A percentile compares a stretch with the other conserved stretches of the same genome.
phyloP scores from a whole-genome alignment of 2,797 vertebrate genomes.

The Hypotaenidia philippensis region DNA sequence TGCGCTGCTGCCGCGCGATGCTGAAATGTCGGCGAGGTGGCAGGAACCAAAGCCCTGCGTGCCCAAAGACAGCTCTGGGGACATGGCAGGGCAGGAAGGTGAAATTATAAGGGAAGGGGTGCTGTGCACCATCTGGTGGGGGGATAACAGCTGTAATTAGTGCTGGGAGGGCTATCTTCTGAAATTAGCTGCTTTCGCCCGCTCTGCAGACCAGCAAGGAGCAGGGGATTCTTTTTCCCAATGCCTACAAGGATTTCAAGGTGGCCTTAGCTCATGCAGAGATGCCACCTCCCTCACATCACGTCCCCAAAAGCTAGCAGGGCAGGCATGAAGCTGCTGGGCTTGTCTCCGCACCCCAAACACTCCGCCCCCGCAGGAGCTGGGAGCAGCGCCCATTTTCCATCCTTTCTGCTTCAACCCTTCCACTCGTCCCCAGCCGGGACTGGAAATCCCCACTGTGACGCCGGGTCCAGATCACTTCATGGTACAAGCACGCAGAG shows the following conservation, averaged over 20 bases:
- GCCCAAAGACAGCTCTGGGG: neutral
- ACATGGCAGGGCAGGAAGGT: rapidly evolving
- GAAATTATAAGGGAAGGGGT: neutral
- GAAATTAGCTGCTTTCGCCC: neutral
- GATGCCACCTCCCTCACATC: rapidly evolving
- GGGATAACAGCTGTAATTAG: neutral
- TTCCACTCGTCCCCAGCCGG: neutral
- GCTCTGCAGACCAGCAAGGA: neutral
- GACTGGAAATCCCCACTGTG: neutral
- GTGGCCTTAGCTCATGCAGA: neutral
- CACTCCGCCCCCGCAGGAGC: neutral
- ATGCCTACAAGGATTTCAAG: neutral
- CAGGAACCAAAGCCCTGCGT: constrained; percentile 1
- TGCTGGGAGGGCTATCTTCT: neutral
- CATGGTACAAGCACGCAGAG: neutral
- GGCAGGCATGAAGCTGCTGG: neutral
- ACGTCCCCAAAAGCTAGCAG: neutral
- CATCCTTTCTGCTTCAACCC: neutral
- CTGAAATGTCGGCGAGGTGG: neutral
- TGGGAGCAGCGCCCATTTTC: neutral
- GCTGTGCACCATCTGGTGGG: neutral
- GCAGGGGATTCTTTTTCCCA: neutral
- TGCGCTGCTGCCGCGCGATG: neutral
- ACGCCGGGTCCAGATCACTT: neutral
- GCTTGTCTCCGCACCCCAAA: neutral